Percentiles rank a stretch among this genome's conserved stretches.
Evolutionary conservation across 2,113 vertebrate species (phyloP).

Genomic region (Pseudopipra pipra): DNA sequence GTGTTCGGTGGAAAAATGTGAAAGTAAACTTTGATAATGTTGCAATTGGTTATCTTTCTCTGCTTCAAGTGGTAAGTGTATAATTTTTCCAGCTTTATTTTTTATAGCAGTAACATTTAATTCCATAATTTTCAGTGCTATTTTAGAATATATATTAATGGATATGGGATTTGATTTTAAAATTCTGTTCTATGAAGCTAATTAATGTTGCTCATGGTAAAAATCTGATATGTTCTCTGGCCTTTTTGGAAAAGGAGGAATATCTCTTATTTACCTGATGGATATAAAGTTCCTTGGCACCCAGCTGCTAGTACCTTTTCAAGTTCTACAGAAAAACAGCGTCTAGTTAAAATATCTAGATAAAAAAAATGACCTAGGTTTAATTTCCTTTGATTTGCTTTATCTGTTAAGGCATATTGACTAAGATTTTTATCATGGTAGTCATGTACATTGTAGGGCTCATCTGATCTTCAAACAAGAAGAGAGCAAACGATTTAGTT

Average conservation of each 20-base stretch:
- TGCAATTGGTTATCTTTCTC: slow-evolving; percentile 89
- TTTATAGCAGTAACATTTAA: not conserved
- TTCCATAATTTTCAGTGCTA: not conserved
- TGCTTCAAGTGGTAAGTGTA: slow-evolving; percentile 88
- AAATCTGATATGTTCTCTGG: not conserved
- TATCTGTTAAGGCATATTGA: not conserved
- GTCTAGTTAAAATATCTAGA: not conserved
- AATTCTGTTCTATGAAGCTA: not conserved
- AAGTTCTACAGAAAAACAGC: not conserved
- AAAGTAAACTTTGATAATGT: slow-evolving; percentile 98
- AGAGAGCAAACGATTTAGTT: not conserved
- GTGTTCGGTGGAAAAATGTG: slow-evolving; percentile 80
- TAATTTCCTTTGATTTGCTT: not conserved
- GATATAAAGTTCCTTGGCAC: not conserved
- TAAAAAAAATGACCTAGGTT: not conserved
- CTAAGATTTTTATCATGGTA: not conserved
- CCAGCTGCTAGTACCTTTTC: not conserved
- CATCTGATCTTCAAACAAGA: not conserved
- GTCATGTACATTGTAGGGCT: not conserved
- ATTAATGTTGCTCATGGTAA: not conserved
- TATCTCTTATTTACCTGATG: not conserved
- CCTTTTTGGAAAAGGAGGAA: not conserved
- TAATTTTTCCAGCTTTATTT: not conserved
- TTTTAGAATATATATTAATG: not conserved
- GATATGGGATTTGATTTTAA: not conserved